These are phyloP conservation scores for Malurus elegans DNA, from an alignment of 2,113 vertebrate species.

Conservation along the genomic window DNA sequence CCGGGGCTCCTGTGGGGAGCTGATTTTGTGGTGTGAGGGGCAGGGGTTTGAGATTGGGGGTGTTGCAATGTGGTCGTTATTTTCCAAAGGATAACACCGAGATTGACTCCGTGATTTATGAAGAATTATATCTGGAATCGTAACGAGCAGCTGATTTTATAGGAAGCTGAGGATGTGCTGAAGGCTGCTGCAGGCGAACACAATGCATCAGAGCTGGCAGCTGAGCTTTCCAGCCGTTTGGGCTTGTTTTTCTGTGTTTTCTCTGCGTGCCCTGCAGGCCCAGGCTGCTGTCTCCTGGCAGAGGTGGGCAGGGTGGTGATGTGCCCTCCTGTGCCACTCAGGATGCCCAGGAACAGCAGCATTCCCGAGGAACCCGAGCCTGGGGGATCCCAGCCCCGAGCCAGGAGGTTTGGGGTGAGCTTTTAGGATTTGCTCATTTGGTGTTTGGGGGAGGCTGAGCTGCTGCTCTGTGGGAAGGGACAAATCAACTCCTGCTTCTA, in stretches of 20 bases:
- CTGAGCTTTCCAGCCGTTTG: rapidly evolving
- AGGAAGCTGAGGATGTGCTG: background rate
- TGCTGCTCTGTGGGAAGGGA: no score
- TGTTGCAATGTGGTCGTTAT: rapidly evolving
- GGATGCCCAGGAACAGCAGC: no score
- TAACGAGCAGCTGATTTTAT: background rate
- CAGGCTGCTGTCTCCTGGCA: background rate
- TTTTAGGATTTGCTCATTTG: no score
- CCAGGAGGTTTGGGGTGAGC: no score
- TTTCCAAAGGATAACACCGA: background rate
- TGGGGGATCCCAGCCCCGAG: no score
- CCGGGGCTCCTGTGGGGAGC: background rate
- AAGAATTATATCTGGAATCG: background rate
- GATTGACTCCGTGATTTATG: background rate
- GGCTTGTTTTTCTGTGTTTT: rapidly evolving
- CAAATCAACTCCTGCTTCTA: no score
- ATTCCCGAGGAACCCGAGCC: no score
- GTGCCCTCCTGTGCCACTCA: background rate
- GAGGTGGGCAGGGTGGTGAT: rapidly evolving
- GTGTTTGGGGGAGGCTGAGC: no score
- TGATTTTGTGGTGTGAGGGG: background rate
- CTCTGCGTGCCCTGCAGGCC: rapidly evolving
- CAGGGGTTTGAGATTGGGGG: background rate
- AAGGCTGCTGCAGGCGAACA: background rate
- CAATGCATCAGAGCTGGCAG: background rate